Conservation (phyloP, 1,140 invertebrate genomes). For the Drosophila pectinifera region DNA sequence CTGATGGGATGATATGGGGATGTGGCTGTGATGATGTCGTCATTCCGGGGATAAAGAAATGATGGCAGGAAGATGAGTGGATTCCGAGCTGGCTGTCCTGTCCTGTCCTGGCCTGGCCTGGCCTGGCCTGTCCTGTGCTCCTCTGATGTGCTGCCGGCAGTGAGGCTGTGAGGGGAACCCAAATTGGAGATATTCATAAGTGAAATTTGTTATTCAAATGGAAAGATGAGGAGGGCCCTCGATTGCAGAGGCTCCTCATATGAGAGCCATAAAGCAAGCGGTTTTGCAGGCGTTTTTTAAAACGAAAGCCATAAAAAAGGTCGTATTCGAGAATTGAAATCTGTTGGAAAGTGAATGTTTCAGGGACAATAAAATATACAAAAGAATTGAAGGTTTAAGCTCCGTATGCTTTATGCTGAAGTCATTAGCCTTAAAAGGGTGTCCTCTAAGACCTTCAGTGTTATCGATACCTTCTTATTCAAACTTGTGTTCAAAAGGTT, state of each 20-base stretch:
- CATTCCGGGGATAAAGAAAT: slow-evolving; percentile 29
- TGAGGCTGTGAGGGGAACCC: slow-evolving; percentile 2
- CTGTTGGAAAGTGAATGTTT: no score
- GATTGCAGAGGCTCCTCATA: not conserved
- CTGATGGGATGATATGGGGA: not conserved
- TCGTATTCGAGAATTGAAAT: not conserved
- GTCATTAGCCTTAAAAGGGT: no score
- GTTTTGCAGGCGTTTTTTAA: not conserved
- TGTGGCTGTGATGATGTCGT: slow-evolving; percentile 39
- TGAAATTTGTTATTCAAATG: slow-evolving; percentile 50
- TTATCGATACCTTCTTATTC: no score
- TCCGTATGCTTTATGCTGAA: no score
- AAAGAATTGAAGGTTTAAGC: no score
- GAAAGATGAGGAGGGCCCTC: not conserved
- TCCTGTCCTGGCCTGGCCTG: not conserved
- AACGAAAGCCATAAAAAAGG: slow-evolving; percentile 5
- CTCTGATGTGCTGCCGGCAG: no score
- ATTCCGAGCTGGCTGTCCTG: not conserved
- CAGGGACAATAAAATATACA: no score
- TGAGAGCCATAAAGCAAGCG: not conserved
- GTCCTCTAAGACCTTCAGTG: no score
- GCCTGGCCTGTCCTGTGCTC: no score
- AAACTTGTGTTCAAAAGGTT: no score
- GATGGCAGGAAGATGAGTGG: slow-evolving; percentile 24
- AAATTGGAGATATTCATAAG: slow-evolving; percentile 48